Evolutionary conservation across 2,888 invertebrate species (phyloP), one percentile per base, ranked within the genome.

Genomic region (Idaea straminata): DNA sequence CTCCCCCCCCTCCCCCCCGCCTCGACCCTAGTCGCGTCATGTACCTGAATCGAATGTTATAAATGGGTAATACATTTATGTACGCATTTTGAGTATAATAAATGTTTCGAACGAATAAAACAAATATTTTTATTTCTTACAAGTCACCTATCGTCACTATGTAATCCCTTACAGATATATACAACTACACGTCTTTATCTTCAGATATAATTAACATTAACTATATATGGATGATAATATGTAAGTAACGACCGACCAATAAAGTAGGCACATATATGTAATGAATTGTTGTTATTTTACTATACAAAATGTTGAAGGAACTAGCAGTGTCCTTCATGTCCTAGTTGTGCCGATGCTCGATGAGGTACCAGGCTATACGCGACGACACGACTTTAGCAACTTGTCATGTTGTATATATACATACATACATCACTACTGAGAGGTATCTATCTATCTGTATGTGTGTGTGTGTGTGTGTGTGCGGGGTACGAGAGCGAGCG

Each of bases 401-500:
- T 25, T 25, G 25, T 25, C 25, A 25, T 25, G 3, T 25, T 25
- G 25, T 25, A 25, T 25, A 25, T 25, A 25, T 25, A 25, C 3
- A 25, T n/a, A n/a, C n/a, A 25, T 25, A 25, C 3, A 25, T 25
- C 25, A 25, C 25, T 25, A 25, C 25, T 25, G 25, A 25, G 25
- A 25, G 25, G 25, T 1, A 25, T 25, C 25, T 25, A 25, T 25
- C 25, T 25, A 25, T 25, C 65, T 58, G 61, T 64, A 61, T 34
- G 63, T 58, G 34, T 62, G 60, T 65, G 65, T 59, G 65, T 63
- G 57, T 13, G 25, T 35, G 35, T 15, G 38, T 57, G 6, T 61
- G 15, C 25, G 25, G 25, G 63, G 35, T 59, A 16, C 35, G 62
- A 63, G 61, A 62, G 65, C 64, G 34, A 34, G 64, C 61, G 59